phyloP scores from a whole-genome alignment of 2,888 invertebrate genomes.

The Amphimallon solstitiale region DNA sequence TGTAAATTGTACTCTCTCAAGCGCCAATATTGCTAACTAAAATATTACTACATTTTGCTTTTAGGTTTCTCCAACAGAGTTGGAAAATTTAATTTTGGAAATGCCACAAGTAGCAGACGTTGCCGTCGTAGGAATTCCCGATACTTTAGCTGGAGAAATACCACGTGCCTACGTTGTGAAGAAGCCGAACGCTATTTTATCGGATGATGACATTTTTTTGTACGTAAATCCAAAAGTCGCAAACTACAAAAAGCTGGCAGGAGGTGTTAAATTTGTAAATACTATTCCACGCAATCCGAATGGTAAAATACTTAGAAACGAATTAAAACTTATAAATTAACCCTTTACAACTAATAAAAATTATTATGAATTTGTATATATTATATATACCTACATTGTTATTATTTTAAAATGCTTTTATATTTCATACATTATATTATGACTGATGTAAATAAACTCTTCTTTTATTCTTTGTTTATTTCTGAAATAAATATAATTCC shows the following conservation, averaged over 20 bases:
- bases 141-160: conserved; percentile 76
- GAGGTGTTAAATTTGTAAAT: conserved; percentile 76
- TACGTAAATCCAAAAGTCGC: conserved; percentile 74
- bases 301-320: conserved; percentile 80
- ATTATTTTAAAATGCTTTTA: conserved; percentile 20
- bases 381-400: neutral
- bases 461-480: neutral
- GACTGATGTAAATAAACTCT: conserved; percentile 23
- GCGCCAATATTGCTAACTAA: conserved; percentile 19
- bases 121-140: conserved; percentile 81
- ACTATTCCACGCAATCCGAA: conserved; percentile 78
- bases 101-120: conserved; percentile 78
- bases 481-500: neutral
- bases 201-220: conserved; percentile 68
- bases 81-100: conserved; percentile 80
- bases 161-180: conserved; percentile 80
- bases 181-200: conserved; percentile 66
- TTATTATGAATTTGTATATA: conserved; percentile 35
- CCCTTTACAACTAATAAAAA: conserved; percentile 16
- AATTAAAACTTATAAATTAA: conserved; percentile 64
- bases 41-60: conserved; percentile 43
- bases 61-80: conserved; percentile 86
- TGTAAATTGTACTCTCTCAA: conserved; percentile 8
- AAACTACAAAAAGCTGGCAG: conserved; percentile 77
- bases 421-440: conserved; percentile 30